Percentiles rank a stretch among this genome's conserved stretches.
Evolutionary conservation across 2,888 invertebrate species (phyloP).

Genomic region (Ashinkailepas kermadecensis): DNA sequence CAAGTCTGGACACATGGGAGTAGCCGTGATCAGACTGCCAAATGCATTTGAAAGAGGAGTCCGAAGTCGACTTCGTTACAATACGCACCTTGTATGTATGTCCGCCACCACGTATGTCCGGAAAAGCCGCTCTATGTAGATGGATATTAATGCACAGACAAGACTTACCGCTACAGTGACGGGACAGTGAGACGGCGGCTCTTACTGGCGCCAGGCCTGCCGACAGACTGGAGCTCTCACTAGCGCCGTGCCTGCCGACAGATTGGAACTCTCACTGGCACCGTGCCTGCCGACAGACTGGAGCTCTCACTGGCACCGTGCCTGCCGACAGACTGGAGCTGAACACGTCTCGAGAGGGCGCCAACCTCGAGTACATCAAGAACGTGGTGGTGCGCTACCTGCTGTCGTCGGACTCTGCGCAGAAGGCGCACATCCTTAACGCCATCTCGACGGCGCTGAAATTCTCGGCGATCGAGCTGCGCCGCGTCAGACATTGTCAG

Average conservation of each 20-base stretch:
- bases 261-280: constrained; percentile 39
- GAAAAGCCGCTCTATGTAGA: too few species aligned
- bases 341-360: constrained; percentile 61
- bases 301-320: constrained; percentile 37
- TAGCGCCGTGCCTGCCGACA: constrained; percentile 31
- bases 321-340: constrained; percentile 41
- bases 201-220: not conserved
- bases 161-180: too few species aligned
- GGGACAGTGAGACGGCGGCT: too few species aligned
- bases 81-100: too few species aligned
- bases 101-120: too few species aligned
- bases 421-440: constrained; percentile 72
- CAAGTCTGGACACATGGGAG: too few species aligned
- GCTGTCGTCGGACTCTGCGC: constrained; percentile 53
- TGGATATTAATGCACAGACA: too few species aligned
- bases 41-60: too few species aligned
- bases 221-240: constrained; percentile 40
- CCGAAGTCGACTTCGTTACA: too few species aligned
- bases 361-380: constrained; percentile 81
- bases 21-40: too few species aligned
- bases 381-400: constrained; percentile 80
- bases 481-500: not conserved
- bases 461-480: constrained; percentile 64
- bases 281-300: constrained; percentile 36
- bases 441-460: constrained; percentile 78